phyloP scores from a whole-genome alignment of 2,113 vertebrate species.

The Oxyruncus cristatus region DNA sequence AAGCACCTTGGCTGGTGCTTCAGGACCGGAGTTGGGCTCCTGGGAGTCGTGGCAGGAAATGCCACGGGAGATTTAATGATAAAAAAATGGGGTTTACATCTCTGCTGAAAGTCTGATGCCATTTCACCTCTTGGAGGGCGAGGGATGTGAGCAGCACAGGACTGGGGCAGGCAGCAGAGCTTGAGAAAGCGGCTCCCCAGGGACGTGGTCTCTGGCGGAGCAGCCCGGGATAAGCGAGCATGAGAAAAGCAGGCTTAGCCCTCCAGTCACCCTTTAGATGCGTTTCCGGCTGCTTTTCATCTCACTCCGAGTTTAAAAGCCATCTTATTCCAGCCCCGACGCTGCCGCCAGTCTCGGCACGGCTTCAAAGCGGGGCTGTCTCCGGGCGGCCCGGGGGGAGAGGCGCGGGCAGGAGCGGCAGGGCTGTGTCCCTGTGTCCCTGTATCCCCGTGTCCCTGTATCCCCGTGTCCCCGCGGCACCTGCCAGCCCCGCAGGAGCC shows the following conservation, averaged over 20 bases:
- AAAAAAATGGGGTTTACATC: background rate
- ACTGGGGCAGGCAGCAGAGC: background rate
- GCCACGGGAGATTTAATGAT: background rate
- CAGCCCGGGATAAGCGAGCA: conserved; percentile 6
- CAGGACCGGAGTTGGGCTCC: background rate
- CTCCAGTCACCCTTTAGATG: background rate
- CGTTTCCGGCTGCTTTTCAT: conserved; percentile 61
- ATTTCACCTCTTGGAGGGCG: background rate
- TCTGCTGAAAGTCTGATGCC: background rate
- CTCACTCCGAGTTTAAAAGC: conserved; percentile 37
- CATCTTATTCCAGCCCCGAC: background rate
- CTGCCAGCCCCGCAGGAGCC: background rate
- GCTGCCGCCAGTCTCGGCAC: conserved; percentile 28
- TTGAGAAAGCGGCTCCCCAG: background rate
- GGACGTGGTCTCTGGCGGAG: background rate
- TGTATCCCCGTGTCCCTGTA: background rate
- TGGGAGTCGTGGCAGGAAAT: background rate
- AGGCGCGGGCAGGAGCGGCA: background rate
- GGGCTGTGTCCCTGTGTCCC: background rate
- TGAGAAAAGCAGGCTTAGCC: conserved; percentile 59
- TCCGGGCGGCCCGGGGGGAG: background rate
- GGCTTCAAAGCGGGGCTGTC: conserved; percentile 5
- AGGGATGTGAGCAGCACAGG: background rate
- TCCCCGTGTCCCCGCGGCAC: background rate
- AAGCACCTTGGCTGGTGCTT: background rate